A percentile compares a stretch with the other conserved stretches of the same genome.
These are phyloP conservation scores for Lepidotrigona ventralis DNA, from an alignment of 1,140 invertebrate genomes.

Conservation along the genomic window DNA sequence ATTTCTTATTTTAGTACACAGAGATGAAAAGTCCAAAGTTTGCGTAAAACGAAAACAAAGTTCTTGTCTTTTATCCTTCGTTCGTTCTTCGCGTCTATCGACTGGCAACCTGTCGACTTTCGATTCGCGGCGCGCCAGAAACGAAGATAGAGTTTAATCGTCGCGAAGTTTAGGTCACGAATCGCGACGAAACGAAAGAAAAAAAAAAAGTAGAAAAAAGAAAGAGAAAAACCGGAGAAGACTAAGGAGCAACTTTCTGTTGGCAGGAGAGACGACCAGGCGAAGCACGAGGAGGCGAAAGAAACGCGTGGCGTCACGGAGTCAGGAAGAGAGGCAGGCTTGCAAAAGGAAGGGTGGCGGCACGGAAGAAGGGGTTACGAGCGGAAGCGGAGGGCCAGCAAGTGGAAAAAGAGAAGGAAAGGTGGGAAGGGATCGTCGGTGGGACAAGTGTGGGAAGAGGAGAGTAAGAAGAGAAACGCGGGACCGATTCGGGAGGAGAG, in stretches of 20 bases:
- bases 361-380: not conserved
- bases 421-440: not conserved
- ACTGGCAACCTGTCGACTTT: too few species aligned
- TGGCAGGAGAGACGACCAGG: not conserved
- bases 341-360: constrained; percentile 7
- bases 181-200: too few species aligned
- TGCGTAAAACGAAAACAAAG: too few species aligned
- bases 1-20: too few species aligned
- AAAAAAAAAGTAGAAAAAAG: not conserved
- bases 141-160: too few species aligned
- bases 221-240: too few species aligned
- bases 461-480: not conserved
- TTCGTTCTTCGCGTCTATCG: too few species aligned
- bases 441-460: accelerated
- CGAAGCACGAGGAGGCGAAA: too few species aligned
- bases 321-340: not conserved
- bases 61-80: too few species aligned
- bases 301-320: constrained; percentile 30
- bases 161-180: too few species aligned
- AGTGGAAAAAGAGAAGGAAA: constrained; percentile 43
- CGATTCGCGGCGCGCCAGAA: too few species aligned
- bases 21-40: too few species aligned
- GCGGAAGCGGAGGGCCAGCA: constrained; percentile 7
- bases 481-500: accelerated
- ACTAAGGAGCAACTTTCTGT: not conserved